Evolutionary conservation across 2,113 vertebrate genomes (phyloP).

Genomic region (Aplodontia rufa): DNA sequence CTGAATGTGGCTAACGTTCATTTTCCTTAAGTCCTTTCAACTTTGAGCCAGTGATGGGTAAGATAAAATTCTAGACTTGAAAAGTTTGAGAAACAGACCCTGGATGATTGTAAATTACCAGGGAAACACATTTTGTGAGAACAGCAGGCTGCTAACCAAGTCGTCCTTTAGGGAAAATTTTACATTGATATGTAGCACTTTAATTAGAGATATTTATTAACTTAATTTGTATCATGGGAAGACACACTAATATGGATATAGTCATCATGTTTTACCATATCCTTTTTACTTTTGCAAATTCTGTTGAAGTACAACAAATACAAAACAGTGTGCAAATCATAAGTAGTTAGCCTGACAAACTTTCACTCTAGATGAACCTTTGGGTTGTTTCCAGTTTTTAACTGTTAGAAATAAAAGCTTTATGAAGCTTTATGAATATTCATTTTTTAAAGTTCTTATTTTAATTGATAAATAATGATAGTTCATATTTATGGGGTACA

Average conservation of each 20-base stretch:
- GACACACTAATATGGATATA: background rate
- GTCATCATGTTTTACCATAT: background rate
- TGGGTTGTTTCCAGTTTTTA: background rate
- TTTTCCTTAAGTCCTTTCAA: background rate
- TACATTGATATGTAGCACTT: background rate
- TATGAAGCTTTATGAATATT: background rate
- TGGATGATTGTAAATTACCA: background rate
- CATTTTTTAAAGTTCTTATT: background rate
- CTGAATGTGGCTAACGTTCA: background rate
- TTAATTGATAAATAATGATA: background rate
- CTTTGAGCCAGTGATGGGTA: background rate
- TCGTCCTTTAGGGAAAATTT: background rate
- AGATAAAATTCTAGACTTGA: constrained; percentile 15
- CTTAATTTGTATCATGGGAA: background rate
- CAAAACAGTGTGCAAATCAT: background rate
- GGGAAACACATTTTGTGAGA: background rate
- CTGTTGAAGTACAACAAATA: background rate
- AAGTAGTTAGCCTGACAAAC: background rate
- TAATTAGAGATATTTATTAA: background rate
- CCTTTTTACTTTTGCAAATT: background rate
- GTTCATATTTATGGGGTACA: background rate
- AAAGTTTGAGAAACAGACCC: background rate
- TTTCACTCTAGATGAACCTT: background rate
- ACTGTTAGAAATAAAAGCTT: background rate
- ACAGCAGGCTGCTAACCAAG: background rate